Evolutionary conservation across 2,113 vertebrate genomes (phyloP).

Genomic region (Campylorhamphus procurvoides): DNA sequence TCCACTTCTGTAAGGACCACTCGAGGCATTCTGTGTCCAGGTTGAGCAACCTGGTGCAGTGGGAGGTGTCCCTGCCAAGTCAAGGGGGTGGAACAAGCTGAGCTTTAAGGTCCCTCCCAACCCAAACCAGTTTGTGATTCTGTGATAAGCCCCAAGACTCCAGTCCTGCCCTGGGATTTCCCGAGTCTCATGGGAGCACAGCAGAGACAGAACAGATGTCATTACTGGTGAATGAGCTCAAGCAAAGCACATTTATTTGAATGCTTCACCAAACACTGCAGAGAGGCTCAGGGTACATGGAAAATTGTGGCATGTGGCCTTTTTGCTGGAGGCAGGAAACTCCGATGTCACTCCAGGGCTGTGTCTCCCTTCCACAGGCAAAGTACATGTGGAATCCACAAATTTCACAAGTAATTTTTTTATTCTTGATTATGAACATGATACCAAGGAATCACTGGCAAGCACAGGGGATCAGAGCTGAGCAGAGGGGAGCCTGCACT

Average conservation of each 20-base stretch:
- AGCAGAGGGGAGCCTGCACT: background rate
- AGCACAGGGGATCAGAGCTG: background rate
- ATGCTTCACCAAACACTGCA: background rate
- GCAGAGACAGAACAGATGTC: background rate
- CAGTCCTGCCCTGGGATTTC: background rate
- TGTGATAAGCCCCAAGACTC: background rate
- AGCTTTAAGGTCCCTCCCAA: background rate
- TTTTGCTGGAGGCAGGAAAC: background rate
- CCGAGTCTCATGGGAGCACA: background rate
- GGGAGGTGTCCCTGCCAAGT: background rate
- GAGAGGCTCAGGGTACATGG: background rate
- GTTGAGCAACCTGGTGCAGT: background rate
- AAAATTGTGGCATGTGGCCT: background rate
- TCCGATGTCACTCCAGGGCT: background rate
- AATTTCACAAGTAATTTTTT: background rate
- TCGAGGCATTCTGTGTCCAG: background rate
- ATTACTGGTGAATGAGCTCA: background rate
- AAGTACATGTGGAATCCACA: background rate
- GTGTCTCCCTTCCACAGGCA: background rate
- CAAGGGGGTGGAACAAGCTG: background rate
- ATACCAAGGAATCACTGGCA: conserved; percentile 8
- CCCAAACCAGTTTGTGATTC: background rate
- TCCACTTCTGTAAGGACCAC: background rate
- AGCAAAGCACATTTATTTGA: conserved; percentile 23
- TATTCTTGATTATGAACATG: conserved; percentile 13